Base-by-base conservation (phyloP, 1,140 invertebrate species). In the Cydia strobilella region DNA sequence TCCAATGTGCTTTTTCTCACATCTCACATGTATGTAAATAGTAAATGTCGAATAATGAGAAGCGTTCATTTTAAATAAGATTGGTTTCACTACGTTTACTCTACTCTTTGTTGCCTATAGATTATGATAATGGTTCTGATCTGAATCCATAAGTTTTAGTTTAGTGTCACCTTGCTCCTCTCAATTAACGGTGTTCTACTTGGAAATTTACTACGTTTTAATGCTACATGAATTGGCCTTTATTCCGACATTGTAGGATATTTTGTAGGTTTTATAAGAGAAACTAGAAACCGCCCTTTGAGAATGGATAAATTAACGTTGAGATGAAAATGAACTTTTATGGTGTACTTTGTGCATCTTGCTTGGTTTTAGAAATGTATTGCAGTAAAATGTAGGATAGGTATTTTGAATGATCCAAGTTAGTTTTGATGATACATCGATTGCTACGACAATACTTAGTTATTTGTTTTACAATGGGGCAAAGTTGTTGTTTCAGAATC, bases 91-190 rank as follows among this genome's bases (percentile, higher is more conserved):
- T n/a, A 13, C 12, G 2, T 25, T 15, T 66, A 66, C 12, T 45
- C 3, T 12, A 12, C 42, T 66, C 1, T 23, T 25, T 31, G 23
- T 25, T 35, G 25, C 63, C 25, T 63, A 63, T 27, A 27, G 62
- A 27, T 13, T 15, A 27, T 27, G 62, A 4, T 63, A 25, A 63
- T 66, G 63, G 63, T 31, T 25, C 63, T 66, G 15, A 66, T 45
- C 13, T 45, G 42, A 15, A n/a, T 31, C 51, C 25, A 31, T 66
- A 66, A 35, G 13, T 66, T 66, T 66, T 66, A 66, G 35, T 66
- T 66, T 66, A 25, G 25, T 27, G 63, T 66, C 63, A 66, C 63
- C 63, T 66, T 66, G 63, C 63, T 66, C 6, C 12, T 66, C 13
- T 35, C 35, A 66, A 66, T 66, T 66, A 66, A 66, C 10, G 23